Conservation (phyloP, 37 sponge, comb jelly and placozoan species). For the Eunapius fragilis region DNA sequence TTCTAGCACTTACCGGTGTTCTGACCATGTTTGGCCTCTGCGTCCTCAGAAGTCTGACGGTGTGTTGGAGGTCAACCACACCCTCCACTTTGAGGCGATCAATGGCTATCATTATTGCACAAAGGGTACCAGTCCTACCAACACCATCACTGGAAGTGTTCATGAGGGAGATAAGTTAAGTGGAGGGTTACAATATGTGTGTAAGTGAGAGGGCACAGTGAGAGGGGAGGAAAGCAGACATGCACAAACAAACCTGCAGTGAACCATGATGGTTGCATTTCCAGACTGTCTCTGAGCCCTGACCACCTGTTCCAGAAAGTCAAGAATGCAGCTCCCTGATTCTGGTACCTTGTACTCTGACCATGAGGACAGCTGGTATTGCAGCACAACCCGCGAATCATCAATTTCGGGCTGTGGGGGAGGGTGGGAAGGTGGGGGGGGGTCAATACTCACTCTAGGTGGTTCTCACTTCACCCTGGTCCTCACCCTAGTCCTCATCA, state of each 20-base stretch:
- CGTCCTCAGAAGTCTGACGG: slow-evolving; percentile 77
- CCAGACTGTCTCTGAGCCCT: slow-evolving; percentile 75
- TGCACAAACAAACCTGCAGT: slow-evolving; percentile 80
- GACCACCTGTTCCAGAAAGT: slow-evolving; percentile 81
- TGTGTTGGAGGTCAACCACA: slow-evolving; percentile 77
- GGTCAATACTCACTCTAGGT: too few species aligned
- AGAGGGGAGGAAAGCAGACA: not conserved
- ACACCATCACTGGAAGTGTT: slow-evolving; percentile 70
- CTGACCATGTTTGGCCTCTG: slow-evolving; percentile 91
- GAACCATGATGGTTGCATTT: slow-evolving; percentile 82
- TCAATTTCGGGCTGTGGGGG: not conserved
- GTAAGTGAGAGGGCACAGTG: not conserved
- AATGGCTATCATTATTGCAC: slow-evolving; percentile 71
- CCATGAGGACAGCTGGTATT: slow-evolving; percentile 85
- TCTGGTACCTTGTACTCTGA: slow-evolving; percentile 77
- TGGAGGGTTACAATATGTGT: not conserved
- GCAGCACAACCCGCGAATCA: slow-evolving; percentile 52
- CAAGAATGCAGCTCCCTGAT: slow-evolving; percentile 74
- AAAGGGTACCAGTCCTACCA: slow-evolving; percentile 86
- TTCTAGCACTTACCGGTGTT: slow-evolving; percentile 52
- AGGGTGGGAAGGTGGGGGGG: too few species aligned
- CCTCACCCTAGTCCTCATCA: not conserved
- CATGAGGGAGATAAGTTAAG: not conserved
- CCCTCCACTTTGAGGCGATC: slow-evolving; percentile 80
- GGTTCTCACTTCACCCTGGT: too few species aligned